Percentiles rank a stretch among this genome's conserved stretches.
phyloP scores from a whole-genome alignment of 1,140 invertebrate genomes.

The Watersipora subatra region DNA sequence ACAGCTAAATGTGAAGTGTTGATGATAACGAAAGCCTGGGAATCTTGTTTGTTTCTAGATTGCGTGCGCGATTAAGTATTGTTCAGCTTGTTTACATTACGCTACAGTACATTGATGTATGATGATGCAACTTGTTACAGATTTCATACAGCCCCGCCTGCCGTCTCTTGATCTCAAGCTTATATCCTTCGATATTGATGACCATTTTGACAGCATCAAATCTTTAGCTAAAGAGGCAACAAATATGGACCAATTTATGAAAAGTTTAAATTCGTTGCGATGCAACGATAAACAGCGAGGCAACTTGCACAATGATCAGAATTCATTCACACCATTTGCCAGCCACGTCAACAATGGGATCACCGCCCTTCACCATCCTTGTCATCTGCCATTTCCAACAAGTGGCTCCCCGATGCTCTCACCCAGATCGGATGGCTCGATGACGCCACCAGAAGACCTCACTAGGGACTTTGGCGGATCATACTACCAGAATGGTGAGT shows the following conservation, averaged over 20 bases:
- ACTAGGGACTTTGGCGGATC: not conserved
- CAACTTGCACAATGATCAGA: not conserved
- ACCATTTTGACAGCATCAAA: not conserved
- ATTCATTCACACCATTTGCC: not conserved
- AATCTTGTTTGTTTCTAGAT: no score
- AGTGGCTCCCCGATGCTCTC: not conserved
- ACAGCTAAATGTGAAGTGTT: no score
- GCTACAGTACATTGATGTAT: no score
- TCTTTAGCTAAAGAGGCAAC: not conserved
- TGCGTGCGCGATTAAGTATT: no score
- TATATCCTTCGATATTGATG: not conserved
- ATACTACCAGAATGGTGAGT: not conserved
- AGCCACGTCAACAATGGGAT: not conserved
- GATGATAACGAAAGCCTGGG: no score
- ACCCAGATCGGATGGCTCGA: not conserved
- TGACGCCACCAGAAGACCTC: not conserved
- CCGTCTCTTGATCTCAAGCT: not conserved
- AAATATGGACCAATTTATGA: not conserved
- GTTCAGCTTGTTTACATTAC: no score
- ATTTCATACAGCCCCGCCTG: not conserved
- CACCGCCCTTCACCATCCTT: not conserved
- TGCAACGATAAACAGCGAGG: not conserved
- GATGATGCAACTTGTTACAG: not conserved
- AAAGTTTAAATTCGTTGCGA: not conserved
- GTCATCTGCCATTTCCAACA: not conserved